Conservation (phyloP, 2,888 invertebrate genomes). For the Macrosoma leucophasiata region DNA sequence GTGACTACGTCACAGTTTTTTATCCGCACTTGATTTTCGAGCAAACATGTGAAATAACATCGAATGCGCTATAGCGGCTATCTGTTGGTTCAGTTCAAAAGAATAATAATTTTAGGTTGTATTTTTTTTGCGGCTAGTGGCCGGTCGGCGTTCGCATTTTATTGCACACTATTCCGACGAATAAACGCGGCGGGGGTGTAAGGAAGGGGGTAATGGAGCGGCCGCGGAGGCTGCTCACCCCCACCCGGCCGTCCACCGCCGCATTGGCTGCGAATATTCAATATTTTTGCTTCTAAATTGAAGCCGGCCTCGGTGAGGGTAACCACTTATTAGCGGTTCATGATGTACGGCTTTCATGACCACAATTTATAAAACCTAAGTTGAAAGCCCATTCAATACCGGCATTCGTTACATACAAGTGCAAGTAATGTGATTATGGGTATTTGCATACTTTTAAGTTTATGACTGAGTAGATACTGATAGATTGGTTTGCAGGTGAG, state of each 20-base stretch:
- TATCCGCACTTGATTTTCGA: slow-evolving; percentile 10
- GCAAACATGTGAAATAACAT: slow-evolving; percentile 13
- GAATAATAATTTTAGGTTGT: slow-evolving; percentile 59
- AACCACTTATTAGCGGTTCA: slow-evolving; percentile 55
- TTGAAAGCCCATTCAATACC: slow-evolving; percentile 1
- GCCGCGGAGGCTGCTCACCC: slow-evolving; percentile 27
- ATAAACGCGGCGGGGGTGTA: slow-evolving; percentile 47
- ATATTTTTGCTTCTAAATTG: slow-evolving; percentile 58
- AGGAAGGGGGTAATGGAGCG: slow-evolving; percentile 57
- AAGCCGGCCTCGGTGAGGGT: slow-evolving; percentile 38
- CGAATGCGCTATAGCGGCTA: slow-evolving; percentile 15
- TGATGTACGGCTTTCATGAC: slow-evolving; percentile 35
- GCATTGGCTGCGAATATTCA: slow-evolving; percentile 63
- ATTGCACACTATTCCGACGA: slow-evolving; percentile 70
- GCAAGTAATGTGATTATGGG: too few relatives aligned
- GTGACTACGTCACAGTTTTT: slow-evolving; percentile 17
- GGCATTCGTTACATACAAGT: too few relatives aligned
- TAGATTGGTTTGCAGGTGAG: too few relatives aligned
- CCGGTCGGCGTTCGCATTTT: slow-evolving; percentile 60
- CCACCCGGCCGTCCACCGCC: slow-evolving; percentile 32
- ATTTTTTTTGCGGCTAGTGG: slow-evolving; percentile 63
- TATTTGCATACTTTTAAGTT: too few relatives aligned
- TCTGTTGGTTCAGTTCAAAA: slow-evolving; percentile 41
- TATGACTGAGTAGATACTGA: too few relatives aligned
- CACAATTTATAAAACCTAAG: slow-evolving; percentile 27